Base-by-base conservation (phyloP, 1,140 invertebrate genomes). In the Rhagoletis pomonella region DNA sequence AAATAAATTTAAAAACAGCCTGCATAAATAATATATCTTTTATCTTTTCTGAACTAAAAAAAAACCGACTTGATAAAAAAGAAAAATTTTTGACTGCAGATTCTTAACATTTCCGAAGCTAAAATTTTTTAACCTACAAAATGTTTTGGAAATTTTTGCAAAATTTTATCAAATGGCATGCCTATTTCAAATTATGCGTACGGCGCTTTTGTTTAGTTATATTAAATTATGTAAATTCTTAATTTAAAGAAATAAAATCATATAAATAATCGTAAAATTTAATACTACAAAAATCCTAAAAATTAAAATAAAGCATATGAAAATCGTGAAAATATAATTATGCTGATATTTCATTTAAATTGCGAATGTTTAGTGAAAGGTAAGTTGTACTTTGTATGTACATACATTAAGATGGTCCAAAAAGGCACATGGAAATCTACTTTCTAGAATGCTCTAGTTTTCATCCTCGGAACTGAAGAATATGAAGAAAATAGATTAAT, bases 1-100 rank as follows among this genome's bases (percentile, higher is more conserved):
- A 81, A 81, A 55, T 4, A 81, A 62, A 62, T n/a, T 62, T 62
- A 62, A 62, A 62, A 62, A 62, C 17, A 62, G 29, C 29, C 17
- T 62, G n/a, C 60, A 62, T 62, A 10, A 2, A 55, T 10, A 55
- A 55, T 55, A 10, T 55, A 2, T 3, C 50, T 2, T 5, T 55
- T 55, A 7, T 55, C 10, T 55, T 55, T 55, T 55, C 2, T 55
- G 5, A 55, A 55, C 10, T 55, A 55, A 7, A 55, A 55, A 55
- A 55, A 5, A 55, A 55, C 29, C 29, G 29, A 29, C 29, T 29
- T 55, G 0, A 7, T 55, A 7, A 29, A 29, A 29, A 55, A 55
- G n/a, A 55, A 2, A 55, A 55, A 55, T 55, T 1, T 7, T 55
- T 55, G 0, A 5, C 5, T 55, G 50, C 50, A 44, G 29, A 17